phyloP scores from a whole-genome alignment of 2,888 invertebrate genomes.

The Crepidodera aurea region DNA sequence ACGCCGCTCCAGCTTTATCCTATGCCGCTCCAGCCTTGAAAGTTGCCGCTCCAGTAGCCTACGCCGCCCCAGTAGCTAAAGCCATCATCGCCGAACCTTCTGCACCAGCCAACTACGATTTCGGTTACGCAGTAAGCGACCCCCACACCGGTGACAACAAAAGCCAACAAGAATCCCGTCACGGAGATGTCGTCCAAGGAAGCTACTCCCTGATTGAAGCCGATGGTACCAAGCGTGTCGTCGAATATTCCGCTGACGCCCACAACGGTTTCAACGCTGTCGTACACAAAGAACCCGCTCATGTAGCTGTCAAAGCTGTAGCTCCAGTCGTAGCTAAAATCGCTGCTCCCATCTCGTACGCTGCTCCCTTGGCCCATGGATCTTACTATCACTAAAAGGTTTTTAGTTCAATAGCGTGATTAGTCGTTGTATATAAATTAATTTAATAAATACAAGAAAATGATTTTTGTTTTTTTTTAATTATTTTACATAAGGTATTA shows the following conservation, averaged over 20 bases:
- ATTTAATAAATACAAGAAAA: constrained; percentile 15
- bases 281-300: constrained; percentile 62
- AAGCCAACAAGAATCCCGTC: constrained; percentile 63
- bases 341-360: constrained; percentile 33
- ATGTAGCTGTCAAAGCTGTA: constrained; percentile 45
- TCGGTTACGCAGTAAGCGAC: constrained; percentile 49
- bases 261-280: constrained; percentile 66
- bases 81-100: constrained; percentile 45
- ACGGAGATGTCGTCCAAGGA: constrained; percentile 64
- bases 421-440: constrained; percentile 21
- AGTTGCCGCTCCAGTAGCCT: constrained; percentile 47
- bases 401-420: background rate
- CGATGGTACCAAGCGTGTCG: constrained; percentile 64
- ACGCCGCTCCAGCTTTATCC: constrained; percentile 41
- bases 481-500: too few relatives aligned
- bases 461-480: too few relatives aligned
- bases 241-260: constrained; percentile 65
- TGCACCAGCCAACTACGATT: constrained; percentile 51
- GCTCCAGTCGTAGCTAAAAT: constrained; percentile 35
- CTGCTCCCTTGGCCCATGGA: constrained; percentile 22
- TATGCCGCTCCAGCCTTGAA: constrained; percentile 57
- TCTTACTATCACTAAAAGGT: constrained; percentile 26
- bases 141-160: constrained; percentile 64
- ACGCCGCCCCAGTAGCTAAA: constrained; percentile 45
- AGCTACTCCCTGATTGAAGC: constrained; percentile 64